These are phyloP conservation scores for Cerceris rybyensis DNA, from an alignment of 2,888 invertebrate genomes.

Conservation along the genomic window DNA sequence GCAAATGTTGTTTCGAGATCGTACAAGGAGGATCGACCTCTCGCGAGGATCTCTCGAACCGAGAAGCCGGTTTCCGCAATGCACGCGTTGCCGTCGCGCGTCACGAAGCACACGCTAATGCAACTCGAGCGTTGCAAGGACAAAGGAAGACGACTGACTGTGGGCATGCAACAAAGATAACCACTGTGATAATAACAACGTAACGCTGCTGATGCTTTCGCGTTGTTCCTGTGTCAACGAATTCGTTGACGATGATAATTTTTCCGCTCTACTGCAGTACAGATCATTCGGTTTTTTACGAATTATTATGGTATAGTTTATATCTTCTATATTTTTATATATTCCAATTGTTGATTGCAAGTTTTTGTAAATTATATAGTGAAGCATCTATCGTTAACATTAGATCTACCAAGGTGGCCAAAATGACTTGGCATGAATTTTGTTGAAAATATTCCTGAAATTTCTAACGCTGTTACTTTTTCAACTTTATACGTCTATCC, in stretches of 20 bases:
- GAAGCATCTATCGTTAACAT: too few relatives aligned
- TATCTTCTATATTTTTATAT: too few relatives aligned
- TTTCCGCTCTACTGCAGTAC: not conserved
- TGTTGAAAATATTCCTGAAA: too few relatives aligned
- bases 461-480: too few relatives aligned
- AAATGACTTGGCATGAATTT: too few relatives aligned
- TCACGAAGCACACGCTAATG: slow-evolving; percentile 54
- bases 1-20: slow-evolving; percentile 25
- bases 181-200: slow-evolving; percentile 33
- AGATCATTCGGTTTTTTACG: too few relatives aligned
- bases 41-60: slow-evolving; percentile 44
- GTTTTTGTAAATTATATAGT: too few relatives aligned
- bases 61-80: slow-evolving; percentile 64
- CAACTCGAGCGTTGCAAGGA: slow-evolving; percentile 66
- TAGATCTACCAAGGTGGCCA: too few relatives aligned
- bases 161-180: slow-evolving; percentile 33
- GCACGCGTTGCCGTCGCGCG: slow-evolving; percentile 59
- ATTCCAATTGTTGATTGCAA: too few relatives aligned
- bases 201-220: slow-evolving; percentile 30
- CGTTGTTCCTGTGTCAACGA: not conserved
- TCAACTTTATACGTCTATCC: too few relatives aligned
- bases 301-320: too few relatives aligned
- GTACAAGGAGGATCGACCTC: slow-evolving; percentile 53
- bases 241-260: not conserved
- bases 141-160: slow-evolving; percentile 54